Evolutionary conservation across 2,888 invertebrate species (phyloP).

Genomic region (Alloplasta piceator): DNA sequence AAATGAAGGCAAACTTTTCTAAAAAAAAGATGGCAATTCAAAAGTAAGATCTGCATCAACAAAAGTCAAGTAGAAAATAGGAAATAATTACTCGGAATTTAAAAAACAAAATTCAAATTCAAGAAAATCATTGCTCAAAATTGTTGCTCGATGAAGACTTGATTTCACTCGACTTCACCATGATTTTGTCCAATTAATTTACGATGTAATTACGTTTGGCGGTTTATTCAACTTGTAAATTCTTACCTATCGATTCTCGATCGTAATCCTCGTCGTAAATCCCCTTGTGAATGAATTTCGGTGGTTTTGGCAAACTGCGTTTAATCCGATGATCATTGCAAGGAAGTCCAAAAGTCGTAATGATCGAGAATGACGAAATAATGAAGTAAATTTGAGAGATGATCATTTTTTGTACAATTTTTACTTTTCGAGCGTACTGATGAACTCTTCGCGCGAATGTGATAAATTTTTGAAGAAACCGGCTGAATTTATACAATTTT

Average conservation of each 20-base stretch:
- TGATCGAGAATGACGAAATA: constrained; percentile 22
- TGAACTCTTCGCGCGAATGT: constrained; percentile 11
- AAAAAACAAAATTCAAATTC: too few relatives aligned
- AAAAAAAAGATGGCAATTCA: too few relatives aligned
- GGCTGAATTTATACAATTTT: constrained; percentile 3
- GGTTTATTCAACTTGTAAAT: neutral
- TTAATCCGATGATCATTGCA: constrained; percentile 48
- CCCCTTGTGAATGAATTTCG: constrained; percentile 69
- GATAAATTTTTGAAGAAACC: constrained; percentile 1
- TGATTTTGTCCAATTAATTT: neutral
- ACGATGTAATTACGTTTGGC: neutral
- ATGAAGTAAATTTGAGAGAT: constrained; percentile 18
- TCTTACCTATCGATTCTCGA: constrained; percentile 71
- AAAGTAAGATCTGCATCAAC: too few relatives aligned
- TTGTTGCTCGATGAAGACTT: too few relatives aligned
- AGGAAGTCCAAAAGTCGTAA: constrained; percentile 39
- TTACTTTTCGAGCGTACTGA: neutral
- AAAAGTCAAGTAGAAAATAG: too few relatives aligned
- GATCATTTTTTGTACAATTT: constrained; percentile 30
- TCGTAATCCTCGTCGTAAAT: constrained; percentile 67
- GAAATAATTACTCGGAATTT: too few relatives aligned
- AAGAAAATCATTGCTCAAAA: too few relatives aligned
- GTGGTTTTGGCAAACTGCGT: constrained; percentile 64
- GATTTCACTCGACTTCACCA: too few relatives aligned
- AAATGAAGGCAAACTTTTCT: too few relatives aligned